phyloP scores from a whole-genome alignment of 1,140 invertebrate species.

The Dendrolimus punctatus region DNA sequence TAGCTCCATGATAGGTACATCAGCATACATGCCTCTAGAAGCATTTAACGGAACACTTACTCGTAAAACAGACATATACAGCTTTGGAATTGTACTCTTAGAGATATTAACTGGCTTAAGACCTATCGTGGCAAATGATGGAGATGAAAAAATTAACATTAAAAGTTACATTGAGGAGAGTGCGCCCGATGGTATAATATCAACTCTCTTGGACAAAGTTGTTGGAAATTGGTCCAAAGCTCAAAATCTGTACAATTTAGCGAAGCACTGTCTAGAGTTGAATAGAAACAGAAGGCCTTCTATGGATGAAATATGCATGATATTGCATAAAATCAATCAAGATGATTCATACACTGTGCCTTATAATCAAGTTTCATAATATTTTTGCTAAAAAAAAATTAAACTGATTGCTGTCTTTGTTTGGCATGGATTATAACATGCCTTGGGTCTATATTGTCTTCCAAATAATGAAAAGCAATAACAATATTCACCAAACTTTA shows the following conservation, averaged over 20 bases:
- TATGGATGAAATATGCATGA: slow-evolving; percentile 39
- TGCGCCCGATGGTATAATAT: slow-evolving; percentile 30
- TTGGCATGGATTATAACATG: too few relatives aligned
- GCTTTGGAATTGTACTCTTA: slow-evolving; percentile 84
- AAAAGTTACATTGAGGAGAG: slow-evolving; percentile 49
- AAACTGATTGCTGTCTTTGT: too few relatives aligned
- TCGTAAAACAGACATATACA: slow-evolving; percentile 83
- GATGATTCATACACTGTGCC: slow-evolving; percentile 2
- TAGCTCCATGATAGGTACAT: slow-evolving; percentile 77
- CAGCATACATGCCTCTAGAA: slow-evolving; percentile 85
- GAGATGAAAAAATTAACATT: slow-evolving; percentile 43
- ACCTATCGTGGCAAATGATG: slow-evolving; percentile 64
- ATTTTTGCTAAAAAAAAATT: too few relatives aligned
- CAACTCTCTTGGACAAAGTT: slow-evolving; percentile 30
- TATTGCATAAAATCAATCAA: slow-evolving; percentile 26
- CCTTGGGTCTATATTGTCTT: too few relatives aligned
- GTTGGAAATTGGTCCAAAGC: slow-evolving; percentile 39
- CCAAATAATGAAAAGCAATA: too few relatives aligned
- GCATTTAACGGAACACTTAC: slow-evolving; percentile 80
- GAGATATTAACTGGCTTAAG: slow-evolving; percentile 80
- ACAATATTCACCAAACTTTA: too few relatives aligned
- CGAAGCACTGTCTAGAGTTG: slow-evolving; percentile 33
- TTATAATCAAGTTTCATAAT: slow-evolving; percentile 2
- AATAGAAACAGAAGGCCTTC: slow-evolving; percentile 39
- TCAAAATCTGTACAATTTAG: slow-evolving; percentile 38